These are phyloP conservation scores for Barbus barbus DNA, from an alignment of 2,113 vertebrate genomes.

Conservation along the genomic window DNA sequence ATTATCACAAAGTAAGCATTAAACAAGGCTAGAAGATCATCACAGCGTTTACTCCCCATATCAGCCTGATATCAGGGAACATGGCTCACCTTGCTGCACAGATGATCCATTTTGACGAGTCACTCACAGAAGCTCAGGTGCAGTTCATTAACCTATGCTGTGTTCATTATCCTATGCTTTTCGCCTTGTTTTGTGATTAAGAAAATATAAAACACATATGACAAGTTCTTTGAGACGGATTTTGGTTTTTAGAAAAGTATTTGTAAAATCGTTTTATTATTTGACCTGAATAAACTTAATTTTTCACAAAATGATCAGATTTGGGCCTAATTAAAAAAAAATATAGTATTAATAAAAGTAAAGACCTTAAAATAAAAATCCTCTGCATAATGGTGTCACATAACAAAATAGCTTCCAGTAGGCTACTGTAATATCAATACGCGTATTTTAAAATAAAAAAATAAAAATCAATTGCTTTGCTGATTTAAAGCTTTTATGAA, in stretches of 20 bases:
- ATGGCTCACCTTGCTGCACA: conserved; percentile 30
- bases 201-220: background rate
- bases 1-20: background rate
- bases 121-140: conserved; percentile 32
- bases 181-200: background rate
- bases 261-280: background rate
- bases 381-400: background rate
- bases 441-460: too few species aligned
- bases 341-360: too few species aligned
- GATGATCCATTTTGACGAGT: conserved; percentile 38
- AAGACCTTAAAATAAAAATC: too few species aligned
- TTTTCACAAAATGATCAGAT: background rate
- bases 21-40: background rate
- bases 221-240: background rate
- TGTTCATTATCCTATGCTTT: background rate
- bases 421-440: too few species aligned
- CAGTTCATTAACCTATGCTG: conserved; percentile 4
- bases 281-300: background rate
- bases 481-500: background rate
- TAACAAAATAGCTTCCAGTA: background rate
- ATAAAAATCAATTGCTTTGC: too few species aligned
- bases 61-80: background rate
- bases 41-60: background rate
- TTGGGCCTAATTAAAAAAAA: background rate
- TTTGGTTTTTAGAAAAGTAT: background rate